Evolutionary conservation across 2,888 invertebrate species (phyloP).

Genomic region (Hyppa rectilinea): DNA sequence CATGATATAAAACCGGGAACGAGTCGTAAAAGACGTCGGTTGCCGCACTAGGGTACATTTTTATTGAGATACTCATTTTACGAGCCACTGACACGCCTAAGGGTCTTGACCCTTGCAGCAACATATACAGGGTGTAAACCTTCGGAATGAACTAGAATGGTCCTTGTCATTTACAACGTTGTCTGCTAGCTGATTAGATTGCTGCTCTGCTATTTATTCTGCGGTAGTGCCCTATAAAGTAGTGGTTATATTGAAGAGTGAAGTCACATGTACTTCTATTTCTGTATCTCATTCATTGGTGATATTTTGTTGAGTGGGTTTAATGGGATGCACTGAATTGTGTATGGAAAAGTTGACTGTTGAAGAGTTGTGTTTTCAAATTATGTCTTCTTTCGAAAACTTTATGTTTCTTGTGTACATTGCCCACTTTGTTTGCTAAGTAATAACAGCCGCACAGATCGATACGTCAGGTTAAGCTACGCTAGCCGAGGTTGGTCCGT

Average conservation of each 20-base stretch:
- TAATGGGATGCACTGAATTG: not conserved
- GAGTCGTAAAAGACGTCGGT: slow-evolving; percentile 80
- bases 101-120: slow-evolving; percentile 82
- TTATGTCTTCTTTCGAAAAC: not conserved
- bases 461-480: too few species aligned
- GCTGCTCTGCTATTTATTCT: slow-evolving; percentile 27
- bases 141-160: slow-evolving; percentile 56
- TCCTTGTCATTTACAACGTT: slow-evolving; percentile 41
- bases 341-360: not conserved
- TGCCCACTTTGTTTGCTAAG: not conserved
- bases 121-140: slow-evolving; percentile 72
- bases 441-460: too few species aligned
- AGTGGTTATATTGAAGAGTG: slow-evolving; percentile 49
- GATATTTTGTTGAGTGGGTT: not conserved
- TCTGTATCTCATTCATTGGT: not conserved
- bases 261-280: slow-evolving; percentile 34
- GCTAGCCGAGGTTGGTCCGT: too few species aligned
- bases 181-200: slow-evolving; percentile 45
- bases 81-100: slow-evolving; percentile 72
- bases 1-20: slow-evolving; percentile 78
- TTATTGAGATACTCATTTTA: slow-evolving; percentile 84
- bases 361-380: too few species aligned
- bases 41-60: slow-evolving; percentile 78
- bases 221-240: slow-evolving; percentile 10
- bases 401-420: not conserved